Evolutionary conservation across 1,140 invertebrate genomes (phyloP), one percentile per base, ranked within the genome.

Genomic region (Nautilus pompilius): DNA sequence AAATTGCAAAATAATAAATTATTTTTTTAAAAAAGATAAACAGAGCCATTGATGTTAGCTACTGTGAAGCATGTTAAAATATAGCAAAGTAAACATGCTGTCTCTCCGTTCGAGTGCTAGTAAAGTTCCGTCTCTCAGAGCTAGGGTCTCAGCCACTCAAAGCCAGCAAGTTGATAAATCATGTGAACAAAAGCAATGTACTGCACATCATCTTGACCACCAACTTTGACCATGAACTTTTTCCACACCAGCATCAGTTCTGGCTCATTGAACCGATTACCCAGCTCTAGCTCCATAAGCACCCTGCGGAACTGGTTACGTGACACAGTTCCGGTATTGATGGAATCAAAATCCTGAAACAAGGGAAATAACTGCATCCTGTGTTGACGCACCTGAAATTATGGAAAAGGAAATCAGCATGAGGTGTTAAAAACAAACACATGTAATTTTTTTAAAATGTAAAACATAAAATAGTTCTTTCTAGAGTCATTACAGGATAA

Each of bases 291-390:
- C 57, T 80, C 80, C n/a, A 61, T 78, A 0, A 83, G 75, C 5
- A 82, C 80, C 36, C 82, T 65, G 20, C 76, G 67, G 66, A 83
- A 83, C 67, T 83, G 82, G 41, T 73, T 78, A 46, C 71, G 66
- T 13, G 81, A 77, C 10, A 83, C 77, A 34, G 70, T 73, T 2
- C 80, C 81, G 66, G 77, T 81, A 62, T 83, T 76, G 20, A 81
- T 73, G 49, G 68, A 65, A 60, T 83, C 82, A 64, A 76, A 83
- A 71, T 83, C 81, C 62, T 83, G 80, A 72, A 83, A 82, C 63
- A 80, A 68, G 8, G 82, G 82, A 60, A 79, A 82, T 56, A 83
- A 68, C 69, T 82, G 80, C 69, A 82, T 82, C 41, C 75, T 64
- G 26, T 75, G 69, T 60, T 79, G 69, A 13, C 73, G 69, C 5